Percentiles rank a stretch among this genome's conserved stretches.
These are phyloP conservation scores for Grammomys surdaster DNA, from an alignment of 2,113 vertebrate species.

Conservation along the genomic window DNA sequence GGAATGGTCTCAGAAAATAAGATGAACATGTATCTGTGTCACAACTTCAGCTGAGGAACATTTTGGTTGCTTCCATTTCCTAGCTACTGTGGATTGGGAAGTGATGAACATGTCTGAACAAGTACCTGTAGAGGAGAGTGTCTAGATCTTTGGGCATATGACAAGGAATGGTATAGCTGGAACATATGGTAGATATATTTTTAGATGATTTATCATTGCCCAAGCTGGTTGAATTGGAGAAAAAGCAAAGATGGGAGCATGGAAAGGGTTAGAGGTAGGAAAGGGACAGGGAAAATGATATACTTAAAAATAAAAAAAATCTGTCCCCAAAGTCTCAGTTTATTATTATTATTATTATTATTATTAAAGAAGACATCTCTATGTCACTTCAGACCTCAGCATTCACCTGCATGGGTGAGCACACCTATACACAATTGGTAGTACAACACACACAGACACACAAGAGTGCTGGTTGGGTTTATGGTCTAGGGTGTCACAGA, in stretches of 20 bases:
- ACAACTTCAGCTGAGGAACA: background rate
- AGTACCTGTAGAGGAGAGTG: background rate
- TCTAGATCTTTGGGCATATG: background rate
- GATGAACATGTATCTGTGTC: background rate
- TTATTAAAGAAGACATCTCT: background rate
- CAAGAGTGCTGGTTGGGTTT: background rate
- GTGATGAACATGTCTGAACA: background rate
- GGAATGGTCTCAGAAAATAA: background rate
- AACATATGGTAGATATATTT: background rate
- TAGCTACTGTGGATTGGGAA: background rate
- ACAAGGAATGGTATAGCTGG: background rate
- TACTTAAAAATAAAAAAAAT: background rate
- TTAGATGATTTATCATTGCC: background rate
- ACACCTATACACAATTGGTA: background rate
- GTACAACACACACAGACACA: background rate
- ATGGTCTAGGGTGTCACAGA: background rate
- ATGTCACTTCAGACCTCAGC: background rate
- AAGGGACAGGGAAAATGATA: background rate
- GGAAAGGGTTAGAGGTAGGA: background rate
- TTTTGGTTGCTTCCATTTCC: background rate
- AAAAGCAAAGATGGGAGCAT: background rate
- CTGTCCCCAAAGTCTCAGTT: background rate
- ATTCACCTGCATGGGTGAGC: background rate
- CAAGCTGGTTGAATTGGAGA: background rate
- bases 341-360: too few species aligned